Percentiles rank a stretch among this genome's conserved stretches.
phyloP scores from a whole-genome alignment of 1,140 invertebrate genomes.

The Ladona fulva region DNA sequence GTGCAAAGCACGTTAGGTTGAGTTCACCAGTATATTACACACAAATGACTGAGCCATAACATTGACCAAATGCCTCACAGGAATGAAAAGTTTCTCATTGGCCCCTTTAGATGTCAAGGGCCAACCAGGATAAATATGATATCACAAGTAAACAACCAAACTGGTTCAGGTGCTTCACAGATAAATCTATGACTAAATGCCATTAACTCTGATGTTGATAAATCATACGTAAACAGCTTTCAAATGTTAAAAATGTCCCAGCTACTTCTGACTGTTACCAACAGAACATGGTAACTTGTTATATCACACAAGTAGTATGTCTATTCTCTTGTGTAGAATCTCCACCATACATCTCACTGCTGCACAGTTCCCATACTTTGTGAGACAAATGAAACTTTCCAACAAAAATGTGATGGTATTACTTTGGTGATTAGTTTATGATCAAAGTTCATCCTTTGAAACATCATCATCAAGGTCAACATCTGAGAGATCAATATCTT shows the following conservation, averaged over 20 bases:
- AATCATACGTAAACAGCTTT: background rate
- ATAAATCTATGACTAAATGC: background rate
- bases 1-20: too few relatives aligned
- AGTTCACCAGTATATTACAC: too few relatives aligned
- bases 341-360: too few relatives aligned
- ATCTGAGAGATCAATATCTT: slow-evolving; percentile 89
- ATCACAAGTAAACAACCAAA: background rate
- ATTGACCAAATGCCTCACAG: background rate
- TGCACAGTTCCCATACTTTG: too few relatives aligned
- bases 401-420: background rate
- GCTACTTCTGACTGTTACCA: background rate
- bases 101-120: background rate
- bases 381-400: too few relatives aligned
- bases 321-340: too few relatives aligned
- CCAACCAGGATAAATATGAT: background rate
- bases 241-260: background rate
- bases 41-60: background rate
- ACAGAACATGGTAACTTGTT: background rate
- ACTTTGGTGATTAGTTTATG: background rate
- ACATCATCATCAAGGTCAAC: slow-evolving; percentile 65
- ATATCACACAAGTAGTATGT: background rate
- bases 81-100: background rate
- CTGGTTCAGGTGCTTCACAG: background rate
- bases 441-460: slow-evolving; percentile 69
- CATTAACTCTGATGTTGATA: background rate